Evolutionary conservation across 2,888 invertebrate species (phyloP).

Genomic region (Papilio protenor): DNA sequence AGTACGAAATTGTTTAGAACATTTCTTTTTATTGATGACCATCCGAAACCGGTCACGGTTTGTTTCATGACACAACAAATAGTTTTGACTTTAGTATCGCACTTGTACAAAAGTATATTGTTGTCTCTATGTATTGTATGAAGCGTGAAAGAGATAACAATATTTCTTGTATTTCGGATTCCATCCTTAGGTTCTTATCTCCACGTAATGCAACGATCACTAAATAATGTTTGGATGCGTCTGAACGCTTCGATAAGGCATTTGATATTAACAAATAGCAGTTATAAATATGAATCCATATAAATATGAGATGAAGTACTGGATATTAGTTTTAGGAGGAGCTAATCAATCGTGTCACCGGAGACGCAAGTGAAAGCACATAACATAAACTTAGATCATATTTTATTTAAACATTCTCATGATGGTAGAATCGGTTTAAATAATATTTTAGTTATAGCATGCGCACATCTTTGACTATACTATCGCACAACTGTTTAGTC

Average conservation of each 20-base stretch:
- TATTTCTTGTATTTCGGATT: neutral
- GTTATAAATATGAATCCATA: neutral
- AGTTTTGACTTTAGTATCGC: neutral
- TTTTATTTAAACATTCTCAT: conserved; percentile 44
- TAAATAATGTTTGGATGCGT: neutral
- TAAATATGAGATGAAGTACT: neutral
- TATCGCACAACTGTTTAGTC: no score
- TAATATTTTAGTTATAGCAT: conserved; percentile 22
- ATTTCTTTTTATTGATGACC: conserved; percentile 29
- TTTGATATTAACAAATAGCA: neutral
- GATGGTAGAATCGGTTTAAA: conserved; percentile 39
- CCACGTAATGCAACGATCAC: neutral
- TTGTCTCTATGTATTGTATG: neutral
- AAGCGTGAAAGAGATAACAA: neutral
- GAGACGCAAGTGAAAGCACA: conserved; percentile 62
- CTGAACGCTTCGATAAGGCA: neutral
- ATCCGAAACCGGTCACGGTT: conserved; percentile 28
- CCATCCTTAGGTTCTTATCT: neutral
- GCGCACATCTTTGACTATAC: no score
- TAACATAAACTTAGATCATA: conserved; percentile 50
- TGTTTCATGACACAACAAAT: conserved; percentile 6
- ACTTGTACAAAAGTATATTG: neutral
- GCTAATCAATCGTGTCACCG: conserved; percentile 51
- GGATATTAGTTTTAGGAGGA: conserved; percentile 46
- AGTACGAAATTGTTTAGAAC: conserved; percentile 14